These are phyloP conservation scores for Lysandra coridon DNA, from an alignment of 2,888 invertebrate genomes.

Conservation along the genomic window DNA sequence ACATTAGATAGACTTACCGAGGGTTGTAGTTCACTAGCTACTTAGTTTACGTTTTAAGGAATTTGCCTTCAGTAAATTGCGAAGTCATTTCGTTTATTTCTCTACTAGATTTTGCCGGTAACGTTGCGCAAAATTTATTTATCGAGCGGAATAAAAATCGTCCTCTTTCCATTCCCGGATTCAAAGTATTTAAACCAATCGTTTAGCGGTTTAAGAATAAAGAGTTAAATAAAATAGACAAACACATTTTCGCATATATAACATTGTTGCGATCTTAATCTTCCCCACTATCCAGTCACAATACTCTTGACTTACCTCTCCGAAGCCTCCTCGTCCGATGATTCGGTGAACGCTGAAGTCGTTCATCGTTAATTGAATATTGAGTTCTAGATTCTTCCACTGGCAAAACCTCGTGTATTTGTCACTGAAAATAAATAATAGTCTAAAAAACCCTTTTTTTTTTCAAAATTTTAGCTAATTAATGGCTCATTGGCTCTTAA, in stretches of 20 bases:
- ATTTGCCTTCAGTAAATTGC: neutral
- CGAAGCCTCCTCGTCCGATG: slow-evolving; percentile 99
- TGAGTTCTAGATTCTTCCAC: slow-evolving; percentile 99
- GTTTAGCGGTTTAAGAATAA: too few relatives aligned
- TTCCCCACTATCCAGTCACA: neutral
- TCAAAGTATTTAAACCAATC: too few relatives aligned
- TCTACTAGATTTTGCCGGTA: neutral
- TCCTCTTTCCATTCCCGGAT: too few relatives aligned
- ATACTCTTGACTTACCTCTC: slow-evolving; percentile 82
- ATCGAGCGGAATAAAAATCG: neutral
- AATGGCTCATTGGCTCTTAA: too few relatives aligned
- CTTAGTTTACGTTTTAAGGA: neutral
- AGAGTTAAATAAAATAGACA: neutral
- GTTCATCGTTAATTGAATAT: slow-evolving; percentile 99
- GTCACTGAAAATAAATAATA: slow-evolving; percentile 85
- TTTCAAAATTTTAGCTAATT: too few relatives aligned
- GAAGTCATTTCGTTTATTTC: neutral
- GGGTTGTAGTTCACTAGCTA: neutral
- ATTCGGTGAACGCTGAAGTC: slow-evolving; percentile 99
- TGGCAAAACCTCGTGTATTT: slow-evolving; percentile 99
- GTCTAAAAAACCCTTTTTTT: too few relatives aligned
- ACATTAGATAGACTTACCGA: slow-evolving; percentile 11
- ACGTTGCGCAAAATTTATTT: neutral
- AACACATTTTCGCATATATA: neutral
- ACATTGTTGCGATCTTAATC: too few relatives aligned